Evolutionary conservation across 2,797 vertebrate species (phyloP), one percentile per base, ranked within the genome.

Genomic region (Orestias chungarensis): DNA sequence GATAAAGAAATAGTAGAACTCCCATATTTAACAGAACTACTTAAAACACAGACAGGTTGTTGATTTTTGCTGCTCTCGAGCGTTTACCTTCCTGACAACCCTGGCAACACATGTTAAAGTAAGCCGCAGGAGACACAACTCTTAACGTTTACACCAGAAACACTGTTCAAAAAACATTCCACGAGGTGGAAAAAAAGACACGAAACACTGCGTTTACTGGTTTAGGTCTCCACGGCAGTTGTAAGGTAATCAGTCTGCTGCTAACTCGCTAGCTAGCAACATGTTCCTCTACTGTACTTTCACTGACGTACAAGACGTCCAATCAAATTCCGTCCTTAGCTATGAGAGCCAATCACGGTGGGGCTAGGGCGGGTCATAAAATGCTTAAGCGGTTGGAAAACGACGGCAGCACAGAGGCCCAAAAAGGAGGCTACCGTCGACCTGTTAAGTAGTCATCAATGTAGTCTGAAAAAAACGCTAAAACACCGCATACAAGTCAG

Each of bases 331-430:
- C 66, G 2, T 3, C 20, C 33, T 86, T 31, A n/a, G 50, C 35
- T 0, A 6, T 15, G 20, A 29, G 0, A 68, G 54, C 93, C 94
- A 93, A 92, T 94, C 76, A 77, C 0, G 80, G 75, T 0, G 3
- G 0, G 27, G 9, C 2, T 4, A 18, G 82, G 92, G 92, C 75
- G 88, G 93, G 86, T 23, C 79, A n/a, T 79, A 68, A 0, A 1
- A 1, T 11, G 71, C 68, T 59, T 47, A 61, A 31, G 74, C 73
- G 86, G 84, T 79, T 80, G 70, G 85, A 91, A 95, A 96, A 96
- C 95, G 95, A 97, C 96, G 96, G 96, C 93, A 95, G 91, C 96
- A 86, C 89, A 95, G 95, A 96, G 96, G 96, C 96, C 96, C 96
- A 96, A 97, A 97, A 97, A 97, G 95, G 93, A 95, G 87, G 89